Conservation (phyloP, 2,113 vertebrate species). For the Chamaea fasciata region DNA sequence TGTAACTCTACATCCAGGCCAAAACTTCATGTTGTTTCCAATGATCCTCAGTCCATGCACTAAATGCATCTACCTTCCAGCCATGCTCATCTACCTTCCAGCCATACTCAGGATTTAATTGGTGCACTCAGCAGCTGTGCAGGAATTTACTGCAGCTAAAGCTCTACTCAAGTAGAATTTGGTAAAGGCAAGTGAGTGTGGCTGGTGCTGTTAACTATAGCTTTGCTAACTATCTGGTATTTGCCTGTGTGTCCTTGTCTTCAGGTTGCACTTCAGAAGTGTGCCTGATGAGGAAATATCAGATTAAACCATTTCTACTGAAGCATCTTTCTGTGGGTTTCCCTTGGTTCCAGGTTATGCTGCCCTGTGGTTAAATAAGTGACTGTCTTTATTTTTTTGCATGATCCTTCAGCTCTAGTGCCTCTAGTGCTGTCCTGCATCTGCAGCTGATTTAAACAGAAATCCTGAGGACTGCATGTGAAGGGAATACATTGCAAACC, state of each 20-base stretch:
- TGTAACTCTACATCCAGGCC: neutral
- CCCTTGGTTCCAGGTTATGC: neutral
- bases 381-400: neutral
- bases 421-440: neutral
- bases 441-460: neutral
- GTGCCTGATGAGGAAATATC: neutral
- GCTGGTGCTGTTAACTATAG: neutral
- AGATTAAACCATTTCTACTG: neutral
- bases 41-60: neutral
- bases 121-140: neutral
- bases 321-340: neutral
- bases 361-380: neutral
- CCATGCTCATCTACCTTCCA: neutral
- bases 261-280: neutral
- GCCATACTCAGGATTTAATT: neutral
- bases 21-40: neutral
- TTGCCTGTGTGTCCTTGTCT: neutral
- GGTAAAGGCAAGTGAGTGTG: neutral
- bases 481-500: neutral
- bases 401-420: neutral
- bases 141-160: neutral
- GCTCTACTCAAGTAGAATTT: neutral
- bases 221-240: neutral
- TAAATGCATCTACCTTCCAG: neutral
- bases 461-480: neutral